Percentiles rank a stretch among this genome's conserved stretches.
Evolutionary conservation across 1,140 invertebrate species (phyloP).

Genomic region (Ceratina calcarata): DNA sequence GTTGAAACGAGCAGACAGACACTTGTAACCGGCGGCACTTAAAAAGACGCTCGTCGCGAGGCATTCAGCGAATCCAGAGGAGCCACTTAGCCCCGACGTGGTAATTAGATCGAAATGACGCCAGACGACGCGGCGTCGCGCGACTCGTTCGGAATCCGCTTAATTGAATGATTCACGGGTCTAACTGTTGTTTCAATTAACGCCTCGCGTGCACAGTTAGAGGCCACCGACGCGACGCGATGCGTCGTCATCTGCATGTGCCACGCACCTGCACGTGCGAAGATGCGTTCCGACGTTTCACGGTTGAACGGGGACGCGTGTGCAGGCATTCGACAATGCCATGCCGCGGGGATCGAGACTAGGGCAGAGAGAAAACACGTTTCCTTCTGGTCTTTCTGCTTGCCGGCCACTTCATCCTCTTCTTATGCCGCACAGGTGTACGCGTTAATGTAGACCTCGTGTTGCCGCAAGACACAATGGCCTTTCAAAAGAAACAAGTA

Average conservation of each 20-base stretch:
- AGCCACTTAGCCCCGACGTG: conserved; percentile 35
- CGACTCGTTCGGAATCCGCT: conserved; percentile 44
- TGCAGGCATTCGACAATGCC: conserved; percentile 8
- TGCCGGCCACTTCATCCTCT: background rate
- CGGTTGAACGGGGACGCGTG: conserved; percentile 19
- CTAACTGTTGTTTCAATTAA: conserved; percentile 50
- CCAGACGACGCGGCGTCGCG: conserved; percentile 46
- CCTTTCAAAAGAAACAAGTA: conserved; percentile 10
- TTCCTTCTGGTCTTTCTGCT: background rate
- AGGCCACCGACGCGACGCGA: background rate
- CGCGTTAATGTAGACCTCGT: conserved; percentile 9
- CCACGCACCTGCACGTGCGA: conserved; percentile 23
- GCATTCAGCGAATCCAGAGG: conserved; percentile 30
- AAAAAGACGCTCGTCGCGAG: conserved; percentile 30
- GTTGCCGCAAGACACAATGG: conserved; percentile 11
- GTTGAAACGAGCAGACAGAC: conserved; percentile 7
- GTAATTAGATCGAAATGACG: conserved; percentile 49
- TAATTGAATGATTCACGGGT: conserved; percentile 49
- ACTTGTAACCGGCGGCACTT: conserved; percentile 4
- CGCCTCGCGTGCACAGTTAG: conserved; percentile 10
- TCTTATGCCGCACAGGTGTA: conserved; percentile 3
- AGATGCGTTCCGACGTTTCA: conserved; percentile 14
- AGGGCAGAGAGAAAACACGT: conserved; percentile 4
- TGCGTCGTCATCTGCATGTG: conserved; percentile 27
- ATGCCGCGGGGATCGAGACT: background rate